Evolutionary conservation across 2,797 vertebrate species (phyloP), one percentile per base, ranked within the genome.

Genomic region (Cryptoblepharus egeriae): DNA sequence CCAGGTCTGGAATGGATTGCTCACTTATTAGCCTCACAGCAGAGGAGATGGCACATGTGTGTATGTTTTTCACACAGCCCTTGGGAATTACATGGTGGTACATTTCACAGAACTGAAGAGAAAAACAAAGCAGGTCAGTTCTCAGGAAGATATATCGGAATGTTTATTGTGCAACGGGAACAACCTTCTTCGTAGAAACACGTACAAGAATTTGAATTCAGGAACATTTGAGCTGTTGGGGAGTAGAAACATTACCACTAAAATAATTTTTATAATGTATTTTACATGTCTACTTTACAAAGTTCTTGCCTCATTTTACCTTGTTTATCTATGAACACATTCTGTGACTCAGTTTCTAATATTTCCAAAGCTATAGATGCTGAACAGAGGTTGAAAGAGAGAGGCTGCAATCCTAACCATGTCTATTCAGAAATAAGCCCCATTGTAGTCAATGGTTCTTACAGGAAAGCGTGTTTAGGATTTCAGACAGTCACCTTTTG

Each of bases 31-130:
- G 69, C 30, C 63, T 55, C 32, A 3, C 18, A 28, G 20, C 28
- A 16, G 65, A 55, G 6, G 52, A 58, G 67, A 78, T 52, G 35
- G 20, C 39, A 5, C 42, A 39, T 42, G 42, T 58, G 28, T 75
- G 24, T 77, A 18, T n/a, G n/a, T 45, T 78, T 65, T 73, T 78
- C 32, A 67, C 61, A 58, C n/a, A 67, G n/a, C 69, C n/a, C 45
- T 58, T 49, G 61, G 52, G 55, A 75, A 68, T 74, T 68, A 30
- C 63, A 32, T 32, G 5, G 42, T 63, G 55, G 42, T 64, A 71
- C 64, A 65, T 58, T 75, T 71, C 32, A 73, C 28, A 73, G n/a
- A 15, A 71, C 45, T 52, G 72, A 37, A 72, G 49, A 32, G 4
- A 64, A 57, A 61, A 69, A 75, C 32, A 63, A 24, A 22, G 22